Conservation (phyloP, 2,888 invertebrate species). For the Tolmerus cingulatus region DNA sequence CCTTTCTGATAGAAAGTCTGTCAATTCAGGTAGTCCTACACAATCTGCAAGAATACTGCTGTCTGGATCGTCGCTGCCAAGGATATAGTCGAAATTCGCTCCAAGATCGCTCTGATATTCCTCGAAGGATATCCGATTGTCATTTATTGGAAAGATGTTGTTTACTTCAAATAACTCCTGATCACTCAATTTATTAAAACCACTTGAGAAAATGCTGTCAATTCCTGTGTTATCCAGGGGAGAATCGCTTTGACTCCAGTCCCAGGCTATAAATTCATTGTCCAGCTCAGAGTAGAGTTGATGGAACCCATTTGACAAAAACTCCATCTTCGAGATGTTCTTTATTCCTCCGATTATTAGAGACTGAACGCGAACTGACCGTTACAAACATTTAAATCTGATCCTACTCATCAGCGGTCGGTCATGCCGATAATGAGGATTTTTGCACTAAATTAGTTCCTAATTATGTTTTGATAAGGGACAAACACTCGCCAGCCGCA, state of each 20-base stretch:
- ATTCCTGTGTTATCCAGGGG: background rate
- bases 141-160: conserved; percentile 24
- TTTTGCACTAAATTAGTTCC: conserved; percentile 44
- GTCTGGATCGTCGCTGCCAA: conserved; percentile 56
- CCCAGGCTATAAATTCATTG: conserved; percentile 47
- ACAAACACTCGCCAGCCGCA: background rate
- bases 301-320: conserved; percentile 62
- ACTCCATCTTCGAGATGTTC: conserved; percentile 56
- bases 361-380: conserved; percentile 39
- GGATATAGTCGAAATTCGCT: conserved; percentile 46
- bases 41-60: conserved; percentile 59
- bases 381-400: conserved; percentile 44
- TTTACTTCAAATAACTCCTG: conserved; percentile 34
- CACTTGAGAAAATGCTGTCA: background rate
- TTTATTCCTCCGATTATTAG: background rate
- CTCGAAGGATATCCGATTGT: conserved; percentile 45
- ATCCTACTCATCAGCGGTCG: background rate
- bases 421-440: conserved; percentile 37
- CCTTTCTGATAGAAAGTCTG: conserved; percentile 64
- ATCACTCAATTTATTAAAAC: conserved; percentile 2
- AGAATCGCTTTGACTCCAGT: background rate
- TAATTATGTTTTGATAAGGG: conserved; percentile 39
- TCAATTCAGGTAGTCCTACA: conserved; percentile 59
- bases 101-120: conserved; percentile 44
- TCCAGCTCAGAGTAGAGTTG: conserved; percentile 59